Percentiles rank a stretch among this genome's conserved stretches.
phyloP scores from a whole-genome alignment of 1,140 invertebrate species.

The Propsilocerus akamusi region DNA sequence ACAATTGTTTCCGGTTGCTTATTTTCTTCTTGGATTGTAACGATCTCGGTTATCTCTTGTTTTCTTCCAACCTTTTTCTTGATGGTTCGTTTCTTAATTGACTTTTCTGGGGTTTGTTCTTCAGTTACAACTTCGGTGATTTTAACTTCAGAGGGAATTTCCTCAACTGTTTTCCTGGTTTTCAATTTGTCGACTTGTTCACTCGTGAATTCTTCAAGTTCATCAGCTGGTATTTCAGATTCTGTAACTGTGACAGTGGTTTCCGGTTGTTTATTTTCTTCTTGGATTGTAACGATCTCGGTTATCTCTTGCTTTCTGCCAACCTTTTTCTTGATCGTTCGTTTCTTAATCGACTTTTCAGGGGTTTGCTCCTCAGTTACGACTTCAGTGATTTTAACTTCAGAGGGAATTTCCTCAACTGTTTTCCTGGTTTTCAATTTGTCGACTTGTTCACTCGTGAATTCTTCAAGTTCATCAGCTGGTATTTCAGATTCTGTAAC shows the following conservation, averaged over 20 bases:
- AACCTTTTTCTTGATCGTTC: slow-evolving; percentile 13
- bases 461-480: slow-evolving; percentile 10
- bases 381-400: slow-evolving; percentile 17
- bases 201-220: slow-evolving; percentile 11
- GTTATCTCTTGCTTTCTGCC: slow-evolving; percentile 15
- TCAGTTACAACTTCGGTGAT: background rate
- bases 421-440: background rate
- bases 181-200: background rate
- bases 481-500: slow-evolving; percentile 15
- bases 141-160: background rate
- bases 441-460: slow-evolving; percentile 6
- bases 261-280: slow-evolving; percentile 14
- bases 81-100: slow-evolving; percentile 12
- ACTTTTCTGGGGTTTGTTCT: slow-evolving; percentile 9
- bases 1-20: slow-evolving; percentile 21
- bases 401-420: slow-evolving; percentile 10
- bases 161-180: background rate
- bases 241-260: slow-evolving; percentile 13
- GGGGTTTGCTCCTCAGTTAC: slow-evolving; percentile 16
- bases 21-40: slow-evolving; percentile 25
- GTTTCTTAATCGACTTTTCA: slow-evolving; percentile 19
- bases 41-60: slow-evolving; percentile 9
- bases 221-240: slow-evolving; percentile 10
- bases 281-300: slow-evolving; percentile 15
- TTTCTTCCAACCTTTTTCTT: slow-evolving; percentile 13